Evolutionary conservation across 2,113 vertebrate species (phyloP).

Genomic region (Eira barbara): DNA sequence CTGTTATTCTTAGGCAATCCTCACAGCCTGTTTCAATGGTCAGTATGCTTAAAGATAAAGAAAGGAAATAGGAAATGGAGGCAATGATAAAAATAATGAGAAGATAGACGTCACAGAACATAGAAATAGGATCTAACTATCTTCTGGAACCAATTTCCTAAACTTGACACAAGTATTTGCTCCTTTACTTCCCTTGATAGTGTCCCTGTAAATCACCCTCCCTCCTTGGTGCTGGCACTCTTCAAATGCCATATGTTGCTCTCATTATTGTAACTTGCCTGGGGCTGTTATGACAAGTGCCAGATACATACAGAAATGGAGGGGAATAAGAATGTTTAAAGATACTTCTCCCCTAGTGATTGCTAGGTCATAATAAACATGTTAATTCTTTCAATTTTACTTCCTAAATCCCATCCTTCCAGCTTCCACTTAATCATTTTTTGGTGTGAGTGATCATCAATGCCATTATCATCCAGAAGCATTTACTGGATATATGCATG

Average conservation of each 20-base stretch:
- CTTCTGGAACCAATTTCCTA: not conserved
- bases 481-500: not conserved
- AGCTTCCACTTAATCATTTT: not conserved
- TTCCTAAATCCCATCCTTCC: not conserved
- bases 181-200: not conserved
- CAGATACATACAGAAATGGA: not conserved
- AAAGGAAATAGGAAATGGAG: not conserved
- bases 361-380: slow-evolving; percentile 24
- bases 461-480: not conserved
- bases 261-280: slow-evolving; percentile 30
- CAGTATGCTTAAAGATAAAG: not conserved
- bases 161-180: not conserved
- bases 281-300: slow-evolving; percentile 42
- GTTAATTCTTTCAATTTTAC: not conserved
- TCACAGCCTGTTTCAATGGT: not conserved
- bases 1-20: not conserved
- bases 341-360: not conserved
- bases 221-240: not conserved
- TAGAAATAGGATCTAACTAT: not conserved
- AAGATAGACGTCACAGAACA: not conserved
- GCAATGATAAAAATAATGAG: not conserved
- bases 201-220: not conserved
- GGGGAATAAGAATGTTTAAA: slow-evolving; percentile 25
- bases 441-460: not conserved
- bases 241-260: slow-evolving; percentile 29